Percentiles rank a stretch among this genome's conserved stretches.
These are phyloP conservation scores for Drosophila lacteicornis DNA, from an alignment of 1,140 invertebrate species.

Conservation along the genomic window DNA sequence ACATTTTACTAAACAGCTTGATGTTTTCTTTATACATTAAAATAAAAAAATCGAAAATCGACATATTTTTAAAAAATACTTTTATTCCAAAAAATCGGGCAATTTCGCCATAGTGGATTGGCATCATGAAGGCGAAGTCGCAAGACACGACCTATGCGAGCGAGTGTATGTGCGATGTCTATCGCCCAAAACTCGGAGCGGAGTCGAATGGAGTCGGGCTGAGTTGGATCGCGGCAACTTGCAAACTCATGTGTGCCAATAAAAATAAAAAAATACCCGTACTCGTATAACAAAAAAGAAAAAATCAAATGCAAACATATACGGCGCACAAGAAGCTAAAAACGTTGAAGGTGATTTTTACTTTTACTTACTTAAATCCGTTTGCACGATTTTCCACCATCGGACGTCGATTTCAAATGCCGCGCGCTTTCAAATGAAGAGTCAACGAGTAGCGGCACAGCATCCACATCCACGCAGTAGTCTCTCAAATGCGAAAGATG, in stretches of 20 bases:
- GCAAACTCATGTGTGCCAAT: conserved; percentile 76
- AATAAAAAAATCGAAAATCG: too few species aligned
- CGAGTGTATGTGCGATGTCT: conserved; percentile 68
- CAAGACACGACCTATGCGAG: conserved; percentile 63
- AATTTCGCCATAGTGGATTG: neutral
- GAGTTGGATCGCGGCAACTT: conserved; percentile 39
- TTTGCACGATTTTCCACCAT: conserved; percentile 79
- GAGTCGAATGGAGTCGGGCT: conserved; percentile 14
- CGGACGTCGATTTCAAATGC: conserved; percentile 70
- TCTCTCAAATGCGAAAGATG: conserved; percentile 54
- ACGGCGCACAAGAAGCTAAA: conserved; percentile 58
- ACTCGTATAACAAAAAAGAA: conserved; percentile 37
- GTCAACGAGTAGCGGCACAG: conserved; percentile 50
- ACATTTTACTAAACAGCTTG: too few species aligned
- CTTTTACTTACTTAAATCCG: conserved; percentile 75
- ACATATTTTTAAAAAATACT: too few species aligned
- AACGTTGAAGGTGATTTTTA: conserved; percentile 72
- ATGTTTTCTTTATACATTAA: too few species aligned
- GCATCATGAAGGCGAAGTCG: conserved; percentile 42
- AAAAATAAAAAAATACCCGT: conserved; percentile 62
- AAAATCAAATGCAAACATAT: conserved; percentile 78
- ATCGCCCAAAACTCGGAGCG: conserved; percentile 53
- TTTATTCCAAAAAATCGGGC: too few species aligned
- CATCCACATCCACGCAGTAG: conserved; percentile 45
- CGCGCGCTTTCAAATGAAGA: conserved; percentile 78